phyloP scores from a whole-genome alignment of 1,140 invertebrate species.

The Pteromalus puparum region DNA sequence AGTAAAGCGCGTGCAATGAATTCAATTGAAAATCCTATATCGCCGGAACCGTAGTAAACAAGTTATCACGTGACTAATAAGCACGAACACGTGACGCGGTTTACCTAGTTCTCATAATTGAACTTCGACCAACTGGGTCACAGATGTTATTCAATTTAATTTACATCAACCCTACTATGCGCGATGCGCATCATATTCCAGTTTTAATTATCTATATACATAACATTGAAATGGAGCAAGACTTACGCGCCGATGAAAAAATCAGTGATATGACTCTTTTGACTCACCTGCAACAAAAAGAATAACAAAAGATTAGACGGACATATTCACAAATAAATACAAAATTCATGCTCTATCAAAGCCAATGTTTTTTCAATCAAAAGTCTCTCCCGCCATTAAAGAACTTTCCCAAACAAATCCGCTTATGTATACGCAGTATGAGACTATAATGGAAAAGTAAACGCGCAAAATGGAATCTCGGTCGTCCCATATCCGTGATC shows the following conservation, averaged over 20 bases:
- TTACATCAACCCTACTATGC: background rate
- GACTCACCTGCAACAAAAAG: conserved; percentile 17
- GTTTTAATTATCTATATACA: background rate
- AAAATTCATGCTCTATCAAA: background rate
- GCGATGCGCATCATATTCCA: background rate
- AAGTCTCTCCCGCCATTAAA: background rate
- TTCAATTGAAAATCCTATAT: background rate
- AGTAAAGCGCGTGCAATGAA: too few relatives aligned
- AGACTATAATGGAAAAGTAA: background rate
- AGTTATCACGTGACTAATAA: background rate
- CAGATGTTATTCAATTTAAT: background rate
- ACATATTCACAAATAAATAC: background rate
- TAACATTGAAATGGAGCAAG: background rate
- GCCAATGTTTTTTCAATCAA: background rate
- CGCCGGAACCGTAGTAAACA: background rate
- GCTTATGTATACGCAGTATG: too few relatives aligned
- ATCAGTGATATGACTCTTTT: background rate
- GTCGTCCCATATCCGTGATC: background rate
- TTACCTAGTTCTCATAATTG: background rate
- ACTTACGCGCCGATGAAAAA: background rate
- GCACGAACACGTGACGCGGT: background rate
- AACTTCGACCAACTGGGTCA: background rate
- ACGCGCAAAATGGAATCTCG: background rate
- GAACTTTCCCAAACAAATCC: background rate
- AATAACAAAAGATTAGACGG: background rate